These are phyloP conservation scores for Lochmaea crataegi DNA, from an alignment of 2,888 invertebrate species.

Conservation along the genomic window DNA sequence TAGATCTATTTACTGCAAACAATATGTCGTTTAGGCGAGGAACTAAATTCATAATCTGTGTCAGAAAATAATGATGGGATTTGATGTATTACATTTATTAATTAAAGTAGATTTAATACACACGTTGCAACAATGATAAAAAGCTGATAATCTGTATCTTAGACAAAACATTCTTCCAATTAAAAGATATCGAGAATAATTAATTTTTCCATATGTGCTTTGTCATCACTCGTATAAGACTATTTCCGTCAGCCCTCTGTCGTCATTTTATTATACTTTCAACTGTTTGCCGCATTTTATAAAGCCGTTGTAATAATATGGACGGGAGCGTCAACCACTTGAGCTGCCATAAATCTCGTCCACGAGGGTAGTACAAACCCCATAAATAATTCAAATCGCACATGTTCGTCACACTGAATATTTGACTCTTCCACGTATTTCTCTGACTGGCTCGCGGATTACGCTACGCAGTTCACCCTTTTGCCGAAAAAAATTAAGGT, in stretches of 20 bases:
- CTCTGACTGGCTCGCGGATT: background rate
- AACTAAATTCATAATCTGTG: slow-evolving; percentile 23
- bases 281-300: slow-evolving; percentile 11
- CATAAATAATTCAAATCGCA: slow-evolving; percentile 29
- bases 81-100: slow-evolving; percentile 20
- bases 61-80: background rate
- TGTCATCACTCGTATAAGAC: background rate
- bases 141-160: too few species aligned
- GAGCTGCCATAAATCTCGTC: slow-evolving; percentile 25
- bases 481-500: background rate
- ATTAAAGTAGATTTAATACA: slow-evolving; percentile 7
- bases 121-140: background rate
- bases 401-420: slow-evolving; percentile 26
- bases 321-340: slow-evolving; percentile 10
- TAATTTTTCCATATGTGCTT: background rate
- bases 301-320: slow-evolving; percentile 21
- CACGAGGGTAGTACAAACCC: slow-evolving; percentile 19
- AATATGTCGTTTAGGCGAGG: slow-evolving; percentile 9
- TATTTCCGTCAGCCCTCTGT: too few species aligned
- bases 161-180: too few species aligned
- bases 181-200: background rate
- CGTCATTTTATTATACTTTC: background rate
- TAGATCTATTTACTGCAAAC: slow-evolving; percentile 16
- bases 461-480: background rate
- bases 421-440: slow-evolving; percentile 2